A percentile compares a stretch with the other conserved stretches of the same genome.
Evolutionary conservation across 2,888 invertebrate species (phyloP).

Genomic region (Nesidiocoris tenuis): DNA sequence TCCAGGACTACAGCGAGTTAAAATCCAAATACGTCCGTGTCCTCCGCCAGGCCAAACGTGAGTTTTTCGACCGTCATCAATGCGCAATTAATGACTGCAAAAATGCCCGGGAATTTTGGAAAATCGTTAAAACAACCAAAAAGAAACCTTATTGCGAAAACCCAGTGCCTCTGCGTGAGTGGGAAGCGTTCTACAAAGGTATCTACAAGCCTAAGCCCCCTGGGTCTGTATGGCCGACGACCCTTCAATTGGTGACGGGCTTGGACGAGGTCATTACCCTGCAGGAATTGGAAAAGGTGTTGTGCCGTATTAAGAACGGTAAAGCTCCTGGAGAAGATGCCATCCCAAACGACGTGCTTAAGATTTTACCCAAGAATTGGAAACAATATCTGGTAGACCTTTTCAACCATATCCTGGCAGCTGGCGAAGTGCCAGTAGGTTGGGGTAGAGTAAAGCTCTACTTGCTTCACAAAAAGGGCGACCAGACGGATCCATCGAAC

Average conservation of each 20-base stretch:
- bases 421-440: neutral
- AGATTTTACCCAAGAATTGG: constrained; percentile 1
- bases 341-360: constrained; percentile 3
- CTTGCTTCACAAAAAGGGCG: neutral
- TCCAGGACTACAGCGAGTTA: neutral
- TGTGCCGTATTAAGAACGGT: neutral
- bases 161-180: neutral
- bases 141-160: neutral
- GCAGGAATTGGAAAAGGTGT: neutral
- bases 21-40: neutral
- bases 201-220: neutral
- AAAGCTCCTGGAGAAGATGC: neutral
- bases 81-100: neutral
- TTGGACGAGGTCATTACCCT: neutral
- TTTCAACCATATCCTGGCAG: neutral
- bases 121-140: neutral
- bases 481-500: neutral
- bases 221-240: no score
- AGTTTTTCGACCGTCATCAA: neutral
- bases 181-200: constrained; percentile 14
- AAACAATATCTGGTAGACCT: neutral
- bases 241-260: no score
- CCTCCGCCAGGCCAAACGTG: neutral
- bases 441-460: neutral
- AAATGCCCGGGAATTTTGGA: constrained; percentile 7